Evolutionary conservation across 2,888 invertebrate species (phyloP).

Genomic region (Odiellus spinosus): DNA sequence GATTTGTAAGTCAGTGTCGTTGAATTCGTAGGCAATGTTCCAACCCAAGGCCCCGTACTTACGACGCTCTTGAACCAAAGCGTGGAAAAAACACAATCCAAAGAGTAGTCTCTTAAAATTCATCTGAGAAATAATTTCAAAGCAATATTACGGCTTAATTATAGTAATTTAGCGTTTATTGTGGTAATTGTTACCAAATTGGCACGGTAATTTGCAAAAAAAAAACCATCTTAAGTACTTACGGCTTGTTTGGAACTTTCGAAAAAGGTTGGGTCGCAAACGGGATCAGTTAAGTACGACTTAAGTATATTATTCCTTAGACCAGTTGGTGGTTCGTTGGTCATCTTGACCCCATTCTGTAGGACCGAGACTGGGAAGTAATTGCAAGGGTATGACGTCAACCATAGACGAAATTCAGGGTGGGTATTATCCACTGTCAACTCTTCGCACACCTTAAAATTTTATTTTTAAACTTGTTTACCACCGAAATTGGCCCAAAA

Average conservation of each 20-base stretch:
- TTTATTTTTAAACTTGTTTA: not conserved
- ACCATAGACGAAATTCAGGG: constrained; percentile 34
- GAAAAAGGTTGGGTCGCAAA: constrained; percentile 73
- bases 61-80: constrained; percentile 34
- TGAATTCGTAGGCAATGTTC: constrained; percentile 37
- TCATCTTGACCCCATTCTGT: constrained; percentile 35
- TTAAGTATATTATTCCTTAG: constrained; percentile 32
- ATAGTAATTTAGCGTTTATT: too few relatives aligned
- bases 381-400: constrained; percentile 30
- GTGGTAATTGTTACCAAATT: too few relatives aligned
- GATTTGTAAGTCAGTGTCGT: constrained; percentile 36
- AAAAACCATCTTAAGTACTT: too few relatives aligned
- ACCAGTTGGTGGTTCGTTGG: constrained; percentile 34
- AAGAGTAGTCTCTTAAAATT: constrained; percentile 34
- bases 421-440: constrained; percentile 31
- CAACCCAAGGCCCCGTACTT: constrained; percentile 37
- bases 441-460: constrained; percentile 22
- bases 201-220: too few relatives aligned
- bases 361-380: constrained; percentile 34
- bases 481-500: not conserved
- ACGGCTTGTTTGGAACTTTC: constrained; percentile 28
- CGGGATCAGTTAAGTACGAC: constrained; percentile 61
- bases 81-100: constrained; percentile 37
- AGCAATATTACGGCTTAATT: too few relatives aligned
- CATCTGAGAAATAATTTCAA: constrained; percentile 19